Evolutionary conservation across 1,140 invertebrate species (phyloP), one percentile per base, ranked within the genome.

Genomic region (Linepithema humile): DNA sequence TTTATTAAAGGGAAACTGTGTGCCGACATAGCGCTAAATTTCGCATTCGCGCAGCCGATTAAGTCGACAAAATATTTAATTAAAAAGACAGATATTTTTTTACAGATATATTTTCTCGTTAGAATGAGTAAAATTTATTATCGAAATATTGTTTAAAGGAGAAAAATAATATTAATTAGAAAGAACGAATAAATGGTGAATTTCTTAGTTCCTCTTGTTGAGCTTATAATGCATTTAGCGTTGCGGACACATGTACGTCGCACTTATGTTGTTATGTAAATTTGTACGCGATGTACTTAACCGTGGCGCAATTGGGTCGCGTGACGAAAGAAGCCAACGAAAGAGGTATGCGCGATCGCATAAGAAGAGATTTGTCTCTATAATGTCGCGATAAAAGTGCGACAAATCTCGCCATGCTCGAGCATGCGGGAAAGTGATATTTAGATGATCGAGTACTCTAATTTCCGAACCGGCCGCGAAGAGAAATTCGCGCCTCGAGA

Each of bases 261-360:
- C 20, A 32, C n/a, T 38, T 26, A 40, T 0, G 35, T 55, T 55
- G 64, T 70, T 80, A 80, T 80, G 75, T 38, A 80, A 80, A 80
- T 80, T 77, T 12, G 23, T 55, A 35, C 50, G 40, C 40, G 73
- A 75, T 64, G 57, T 70, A 35, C 65, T 80, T 80, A 53, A 53
- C 64, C 38, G 17, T 78, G 35, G 75, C 26, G 75, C 70, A 80
- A 80, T 80, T 80, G 23, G 64, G 75, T 57, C 50, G 35, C 48
- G 64, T 80, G 75, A 55, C 50, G 75, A 80, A 80, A 80, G 64
- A 80, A 43, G 75, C 64, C 69, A 80, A 29, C 48, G 48, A 69
- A 57, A 80, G 64, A 80, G n/a, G 48, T 9, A 45, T 23, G 48
- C 32, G 10, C 64, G 48, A 70, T 78, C 75, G 45, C 45, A 32